phyloP scores from a whole-genome alignment of 37 sponge, comb jelly and placozoan species.

The Halisarca cf. caerulea region DNA sequence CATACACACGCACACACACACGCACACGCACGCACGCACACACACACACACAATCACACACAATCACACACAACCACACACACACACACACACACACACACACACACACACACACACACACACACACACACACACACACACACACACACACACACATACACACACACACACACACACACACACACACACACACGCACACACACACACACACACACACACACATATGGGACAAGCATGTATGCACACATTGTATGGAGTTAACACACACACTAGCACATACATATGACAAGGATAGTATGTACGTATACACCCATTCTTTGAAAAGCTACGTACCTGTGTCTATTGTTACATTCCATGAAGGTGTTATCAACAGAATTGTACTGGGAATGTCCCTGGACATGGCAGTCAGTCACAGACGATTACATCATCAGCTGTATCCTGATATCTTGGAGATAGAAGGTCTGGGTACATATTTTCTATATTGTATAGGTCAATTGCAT shows the following conservation, averaged over 20 bases:
- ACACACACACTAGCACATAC: too few species aligned
- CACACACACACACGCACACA: conserved; percentile 5
- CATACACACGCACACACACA: too few species aligned
- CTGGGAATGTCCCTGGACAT: conserved; percentile 32
- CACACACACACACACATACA: conserved; percentile 22
- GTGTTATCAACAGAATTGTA: conserved; percentile 5
- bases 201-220: too few species aligned
- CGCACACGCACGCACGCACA: too few species aligned
- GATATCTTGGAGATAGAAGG: conserved; percentile 52
- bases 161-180: conserved; percentile 33
- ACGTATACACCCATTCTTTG: too few species aligned
- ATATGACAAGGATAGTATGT: too few species aligned
- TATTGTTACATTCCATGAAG: conserved; percentile 23
- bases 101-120: conserved; percentile 13
- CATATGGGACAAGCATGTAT: too few species aligned
- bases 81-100: conserved; percentile 29
- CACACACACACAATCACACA: too few species aligned
- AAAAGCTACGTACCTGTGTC: too few species aligned
- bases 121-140: conserved; percentile 27
- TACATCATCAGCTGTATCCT: conserved; percentile 81
- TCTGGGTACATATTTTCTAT: not conserved
- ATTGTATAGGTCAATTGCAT: too few species aligned
- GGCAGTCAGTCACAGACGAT: conserved; percentile 51
- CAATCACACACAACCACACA: not conserved
- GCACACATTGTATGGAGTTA: too few species aligned